Percentiles rank a stretch among this genome's conserved stretches.
phyloP scores from a whole-genome alignment of 2,888 invertebrate genomes.

The Blastobasis adustella region DNA sequence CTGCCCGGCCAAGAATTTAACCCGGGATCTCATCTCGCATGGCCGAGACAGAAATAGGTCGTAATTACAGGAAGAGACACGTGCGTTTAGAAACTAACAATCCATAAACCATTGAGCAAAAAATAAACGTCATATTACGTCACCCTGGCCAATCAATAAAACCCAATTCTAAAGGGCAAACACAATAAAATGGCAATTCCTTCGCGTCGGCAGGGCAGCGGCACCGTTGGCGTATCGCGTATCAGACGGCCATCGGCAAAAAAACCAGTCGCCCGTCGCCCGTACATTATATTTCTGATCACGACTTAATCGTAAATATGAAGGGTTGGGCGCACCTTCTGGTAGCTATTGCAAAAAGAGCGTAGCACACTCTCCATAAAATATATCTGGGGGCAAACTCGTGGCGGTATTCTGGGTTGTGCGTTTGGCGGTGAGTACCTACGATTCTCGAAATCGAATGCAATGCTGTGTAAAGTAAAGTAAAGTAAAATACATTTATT shows the following conservation, averaged over 20 bases:
- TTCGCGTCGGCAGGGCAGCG: not conserved
- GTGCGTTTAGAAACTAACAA: no score
- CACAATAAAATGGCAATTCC: constrained; percentile 1
- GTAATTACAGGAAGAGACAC: no score
- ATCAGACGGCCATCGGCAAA: constrained; percentile 58
- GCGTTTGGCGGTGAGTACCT: not conserved
- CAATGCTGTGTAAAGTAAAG: no score
- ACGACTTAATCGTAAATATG: constrained; percentile 74
- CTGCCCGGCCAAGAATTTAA: no score
- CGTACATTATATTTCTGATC: constrained; percentile 70
- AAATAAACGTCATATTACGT: no score
- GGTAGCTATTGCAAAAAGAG: constrained; percentile 72
- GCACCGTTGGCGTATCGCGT: constrained; percentile 28
- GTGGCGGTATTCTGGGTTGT: constrained; percentile 20
- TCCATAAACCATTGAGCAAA: no score
- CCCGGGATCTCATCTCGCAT: no score
- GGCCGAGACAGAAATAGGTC: no score
- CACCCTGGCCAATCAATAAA: no score
- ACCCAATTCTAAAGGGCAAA: not conserved
- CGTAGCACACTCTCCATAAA: constrained; percentile 66
- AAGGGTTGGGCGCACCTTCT: constrained; percentile 71
- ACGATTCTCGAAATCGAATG: no score
- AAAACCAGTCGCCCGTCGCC: constrained; percentile 29
- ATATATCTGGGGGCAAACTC: constrained; percentile 53
- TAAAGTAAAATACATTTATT: no score